Conservation (phyloP, 2,888 invertebrate genomes). For the Phragmatobia fuliginosa region DNA sequence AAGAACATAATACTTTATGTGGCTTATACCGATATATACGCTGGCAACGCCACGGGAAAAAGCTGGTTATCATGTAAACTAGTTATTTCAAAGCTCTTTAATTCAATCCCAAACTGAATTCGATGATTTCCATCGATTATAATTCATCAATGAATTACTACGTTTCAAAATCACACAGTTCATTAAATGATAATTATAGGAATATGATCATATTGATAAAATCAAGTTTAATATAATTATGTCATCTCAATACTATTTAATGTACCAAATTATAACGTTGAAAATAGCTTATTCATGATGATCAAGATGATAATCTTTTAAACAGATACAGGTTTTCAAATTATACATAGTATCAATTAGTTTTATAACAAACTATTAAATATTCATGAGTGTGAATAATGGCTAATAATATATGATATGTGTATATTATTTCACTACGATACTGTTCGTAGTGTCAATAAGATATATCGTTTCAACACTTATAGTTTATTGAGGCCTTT, state of each 20-base stretch:
- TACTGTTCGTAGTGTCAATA: constrained; percentile 11
- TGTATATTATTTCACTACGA: constrained; percentile 20
- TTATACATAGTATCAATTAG: constrained; percentile 41
- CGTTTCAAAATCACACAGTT: background rate
- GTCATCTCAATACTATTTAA: background rate
- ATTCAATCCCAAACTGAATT: background rate
- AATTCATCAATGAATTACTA: background rate
- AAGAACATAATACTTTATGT: too few species aligned
- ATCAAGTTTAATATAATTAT: background rate
- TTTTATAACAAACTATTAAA: constrained; percentile 29
- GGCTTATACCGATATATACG: too few species aligned
- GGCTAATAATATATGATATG: constrained; percentile 21
- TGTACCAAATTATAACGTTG: constrained; percentile 13
- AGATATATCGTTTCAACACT: constrained; percentile 15
- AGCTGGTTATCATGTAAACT: too few species aligned
- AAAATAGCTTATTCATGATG: background rate
- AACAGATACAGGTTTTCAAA: constrained; percentile 22
- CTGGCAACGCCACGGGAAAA: too few species aligned
- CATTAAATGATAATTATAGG: background rate
- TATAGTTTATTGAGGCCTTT: background rate
- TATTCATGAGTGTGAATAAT: constrained; percentile 32
- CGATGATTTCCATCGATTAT: background rate
- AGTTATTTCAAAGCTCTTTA: background rate
- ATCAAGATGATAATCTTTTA: constrained; percentile 2
- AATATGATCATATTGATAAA: background rate